phyloP scores from a whole-genome alignment of 1,140 invertebrate genomes.

The Bombus superbus region DNA sequence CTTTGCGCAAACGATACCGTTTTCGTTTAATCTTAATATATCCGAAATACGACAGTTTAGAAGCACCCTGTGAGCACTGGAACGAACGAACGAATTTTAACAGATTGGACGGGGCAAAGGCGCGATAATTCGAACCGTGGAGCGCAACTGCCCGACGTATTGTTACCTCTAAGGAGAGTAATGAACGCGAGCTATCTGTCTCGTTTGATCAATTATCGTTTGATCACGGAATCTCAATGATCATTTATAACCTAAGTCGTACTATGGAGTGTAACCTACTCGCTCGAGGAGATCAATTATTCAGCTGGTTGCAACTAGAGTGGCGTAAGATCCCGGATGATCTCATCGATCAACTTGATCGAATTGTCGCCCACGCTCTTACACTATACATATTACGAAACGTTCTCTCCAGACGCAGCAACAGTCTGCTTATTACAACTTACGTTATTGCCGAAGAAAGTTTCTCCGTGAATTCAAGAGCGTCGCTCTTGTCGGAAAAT shows the following conservation, averaged over 20 bases:
- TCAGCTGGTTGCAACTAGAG: constrained; percentile 7
- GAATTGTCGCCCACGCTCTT: constrained; percentile 27
- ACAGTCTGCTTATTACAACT: background rate
- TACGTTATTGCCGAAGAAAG: too few relatives aligned
- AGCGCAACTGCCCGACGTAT: background rate
- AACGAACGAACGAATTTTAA: background rate
- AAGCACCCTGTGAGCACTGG: too few relatives aligned
- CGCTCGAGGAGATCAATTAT: constrained; percentile 19
- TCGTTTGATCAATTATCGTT: background rate
- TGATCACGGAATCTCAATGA: background rate
- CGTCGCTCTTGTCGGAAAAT: too few relatives aligned
- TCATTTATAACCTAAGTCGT: background rate
- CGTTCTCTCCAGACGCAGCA: background rate
- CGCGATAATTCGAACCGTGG: background rate
- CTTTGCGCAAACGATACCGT: too few relatives aligned
- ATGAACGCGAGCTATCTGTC: constrained; percentile 14
- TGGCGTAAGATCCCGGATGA: constrained; percentile 14
- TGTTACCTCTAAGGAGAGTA: constrained; percentile 3
- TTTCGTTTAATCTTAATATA: too few relatives aligned
- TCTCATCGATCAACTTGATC: constrained; percentile 22
- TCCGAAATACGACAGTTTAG: too few relatives aligned
- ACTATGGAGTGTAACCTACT: background rate
- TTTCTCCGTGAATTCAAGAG: too few relatives aligned
- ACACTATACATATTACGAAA: background rate
- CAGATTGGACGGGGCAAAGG: background rate